Conservation (phyloP, 2,113 vertebrate genomes). For the Macaca fascicularis region T2T-MFA8v1.1 NC_088381.1:39527501-39528000, state of each 20-base stretch:
- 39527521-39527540: slow-evolving; percentile 42
- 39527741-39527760: background rate
- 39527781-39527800: slow-evolving; percentile 67
- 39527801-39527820: slow-evolving; percentile 72
- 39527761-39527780: slow-evolving; percentile 72
- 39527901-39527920: slow-evolving; percentile 42
- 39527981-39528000: background rate
- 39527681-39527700: slow-evolving; percentile 62
- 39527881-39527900: slow-evolving; percentile 44
- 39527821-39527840: slow-evolving; percentile 72
- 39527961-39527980: background rate
- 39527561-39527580: background rate
- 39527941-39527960: background rate
- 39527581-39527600: slow-evolving; percentile 36
- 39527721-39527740: background rate
- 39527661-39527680: slow-evolving; percentile 63
- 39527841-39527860: slow-evolving; percentile 57
- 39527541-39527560: background rate
- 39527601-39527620: background rate
- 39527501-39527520: background rate
- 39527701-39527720: background rate
- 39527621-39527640: slow-evolving; percentile 22
- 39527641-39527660: slow-evolving; percentile 44
- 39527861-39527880: background rate
- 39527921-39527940: background rate